Conservation (phyloP, 1,140 invertebrate species). For the Nautilus pompilius region DNA sequence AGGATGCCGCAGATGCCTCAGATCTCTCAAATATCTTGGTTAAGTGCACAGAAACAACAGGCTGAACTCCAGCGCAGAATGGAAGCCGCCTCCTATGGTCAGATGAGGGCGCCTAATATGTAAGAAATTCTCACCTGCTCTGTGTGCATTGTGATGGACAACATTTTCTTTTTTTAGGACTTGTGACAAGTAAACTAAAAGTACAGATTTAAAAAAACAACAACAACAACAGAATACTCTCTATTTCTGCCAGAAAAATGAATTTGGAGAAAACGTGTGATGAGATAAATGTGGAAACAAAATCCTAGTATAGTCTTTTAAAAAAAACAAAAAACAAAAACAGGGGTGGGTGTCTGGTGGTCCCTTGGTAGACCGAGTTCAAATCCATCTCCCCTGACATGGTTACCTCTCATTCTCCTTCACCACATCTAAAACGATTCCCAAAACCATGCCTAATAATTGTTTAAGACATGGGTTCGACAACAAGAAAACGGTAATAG, state of each 20-base stretch:
- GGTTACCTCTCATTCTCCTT: too few relatives aligned
- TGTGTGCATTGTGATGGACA: background rate
- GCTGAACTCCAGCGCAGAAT: slow-evolving; percentile 11
- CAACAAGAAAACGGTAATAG: too few relatives aligned
- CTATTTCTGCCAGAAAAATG: background rate
- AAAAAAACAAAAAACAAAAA: too few relatives aligned
- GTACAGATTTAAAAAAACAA: background rate
- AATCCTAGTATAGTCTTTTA: background rate
- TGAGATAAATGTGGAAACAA: background rate
- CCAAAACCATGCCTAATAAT: too few relatives aligned
- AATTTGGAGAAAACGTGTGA: background rate
- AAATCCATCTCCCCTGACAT: too few relatives aligned
- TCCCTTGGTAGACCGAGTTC: too few relatives aligned
- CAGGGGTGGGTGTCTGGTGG: too few relatives aligned
- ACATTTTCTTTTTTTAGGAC: background rate
- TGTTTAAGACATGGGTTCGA: too few relatives aligned
- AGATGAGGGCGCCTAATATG: slow-evolving; percentile 12
- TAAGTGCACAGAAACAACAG: slow-evolving; percentile 21
- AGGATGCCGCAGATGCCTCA: slow-evolving; percentile 6
- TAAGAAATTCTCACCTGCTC: background rate
- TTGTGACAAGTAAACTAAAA: background rate
- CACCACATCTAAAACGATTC: too few relatives aligned
- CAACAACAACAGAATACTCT: background rate
- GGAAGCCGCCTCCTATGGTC: slow-evolving; percentile 15
- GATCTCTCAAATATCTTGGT: slow-evolving; percentile 26